These are phyloP conservation scores for Acleris literana DNA, from an alignment of 2,888 invertebrate species.

Conservation along the genomic window DNA sequence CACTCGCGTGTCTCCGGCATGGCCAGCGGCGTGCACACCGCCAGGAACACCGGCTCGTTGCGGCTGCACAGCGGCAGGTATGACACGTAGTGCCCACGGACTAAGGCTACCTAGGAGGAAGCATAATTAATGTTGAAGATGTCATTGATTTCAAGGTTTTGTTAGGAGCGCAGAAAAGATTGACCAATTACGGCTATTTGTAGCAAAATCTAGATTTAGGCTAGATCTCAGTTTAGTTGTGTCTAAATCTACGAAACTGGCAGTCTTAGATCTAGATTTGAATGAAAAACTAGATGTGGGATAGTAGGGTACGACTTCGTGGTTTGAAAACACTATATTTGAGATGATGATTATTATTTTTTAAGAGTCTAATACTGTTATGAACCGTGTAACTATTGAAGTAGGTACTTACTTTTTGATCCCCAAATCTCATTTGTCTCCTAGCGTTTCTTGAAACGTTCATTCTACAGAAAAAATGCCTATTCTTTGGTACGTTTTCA, in stretches of 20 bases:
- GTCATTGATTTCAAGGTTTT: too few relatives aligned
- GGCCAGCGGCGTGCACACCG: slow-evolving; percentile 97
- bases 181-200: too few relatives aligned
- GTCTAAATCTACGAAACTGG: too few relatives aligned
- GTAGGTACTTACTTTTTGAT: slow-evolving; percentile 93
- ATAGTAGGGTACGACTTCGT: too few relatives aligned
- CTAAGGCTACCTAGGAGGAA: slow-evolving; percentile 93
- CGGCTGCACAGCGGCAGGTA: slow-evolving; percentile 96
- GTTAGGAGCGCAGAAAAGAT: too few relatives aligned
- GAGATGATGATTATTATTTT: too few relatives aligned
- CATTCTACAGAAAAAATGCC: slow-evolving; percentile 98
- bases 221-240: too few relatives aligned
- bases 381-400: too few relatives aligned
- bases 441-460: slow-evolving; percentile 98
- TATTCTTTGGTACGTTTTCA: slow-evolving; percentile 83
- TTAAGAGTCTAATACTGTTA: too few relatives aligned
- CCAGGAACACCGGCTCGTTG: slow-evolving; percentile 98
- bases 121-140: background rate
- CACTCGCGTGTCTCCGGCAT: slow-evolving; percentile 98
- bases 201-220: background rate
- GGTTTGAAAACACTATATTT: too few relatives aligned
- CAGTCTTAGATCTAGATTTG: too few relatives aligned
- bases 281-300: too few relatives aligned
- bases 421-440: slow-evolving; percentile 98
- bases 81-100: slow-evolving; percentile 97